phyloP scores from a whole-genome alignment of 2,113 vertebrate species.

The Odobenus rosmarus region DNA sequence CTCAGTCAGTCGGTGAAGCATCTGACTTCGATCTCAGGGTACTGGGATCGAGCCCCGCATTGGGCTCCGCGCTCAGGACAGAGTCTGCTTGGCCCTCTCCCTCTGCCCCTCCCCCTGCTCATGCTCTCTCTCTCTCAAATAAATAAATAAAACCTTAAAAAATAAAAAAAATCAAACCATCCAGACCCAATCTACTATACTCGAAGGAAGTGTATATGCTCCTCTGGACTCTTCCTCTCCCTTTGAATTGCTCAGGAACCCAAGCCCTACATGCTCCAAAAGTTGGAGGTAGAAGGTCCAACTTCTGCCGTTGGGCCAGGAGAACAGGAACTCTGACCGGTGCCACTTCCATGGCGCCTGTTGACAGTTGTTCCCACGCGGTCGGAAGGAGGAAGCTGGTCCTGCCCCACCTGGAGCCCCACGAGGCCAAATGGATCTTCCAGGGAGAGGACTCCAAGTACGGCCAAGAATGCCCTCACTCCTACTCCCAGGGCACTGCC shows the following conservation, averaged over 20 bases:
- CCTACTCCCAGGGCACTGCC: neutral
- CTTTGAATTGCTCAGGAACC: neutral
- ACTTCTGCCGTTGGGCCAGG: neutral
- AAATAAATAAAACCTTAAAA: neutral
- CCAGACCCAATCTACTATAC: neutral
- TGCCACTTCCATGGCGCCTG: too few species aligned
- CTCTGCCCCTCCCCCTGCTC: neutral
- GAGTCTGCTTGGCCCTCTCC: neutral
- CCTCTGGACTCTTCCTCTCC: neutral
- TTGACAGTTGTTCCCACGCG: rapidly evolving
- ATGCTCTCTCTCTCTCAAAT: too few species aligned
- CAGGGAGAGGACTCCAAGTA: neutral
- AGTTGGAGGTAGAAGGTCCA: neutral
- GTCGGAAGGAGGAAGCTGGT: neutral
- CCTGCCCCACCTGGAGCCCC: neutral
- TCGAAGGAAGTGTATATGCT: neutral
- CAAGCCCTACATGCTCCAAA: neutral
- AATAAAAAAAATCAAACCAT: neutral
- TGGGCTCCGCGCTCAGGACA: neutral
- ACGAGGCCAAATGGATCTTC: neutral
- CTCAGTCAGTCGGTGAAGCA: neutral
- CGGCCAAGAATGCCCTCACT: neutral
- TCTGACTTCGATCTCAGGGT: neutral
- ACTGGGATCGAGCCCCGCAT: neutral
- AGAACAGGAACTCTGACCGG: neutral